These are phyloP conservation scores for Drosophila kokeensis DNA, from an alignment of 2,888 invertebrate genomes.

Conservation along the genomic window DNA sequence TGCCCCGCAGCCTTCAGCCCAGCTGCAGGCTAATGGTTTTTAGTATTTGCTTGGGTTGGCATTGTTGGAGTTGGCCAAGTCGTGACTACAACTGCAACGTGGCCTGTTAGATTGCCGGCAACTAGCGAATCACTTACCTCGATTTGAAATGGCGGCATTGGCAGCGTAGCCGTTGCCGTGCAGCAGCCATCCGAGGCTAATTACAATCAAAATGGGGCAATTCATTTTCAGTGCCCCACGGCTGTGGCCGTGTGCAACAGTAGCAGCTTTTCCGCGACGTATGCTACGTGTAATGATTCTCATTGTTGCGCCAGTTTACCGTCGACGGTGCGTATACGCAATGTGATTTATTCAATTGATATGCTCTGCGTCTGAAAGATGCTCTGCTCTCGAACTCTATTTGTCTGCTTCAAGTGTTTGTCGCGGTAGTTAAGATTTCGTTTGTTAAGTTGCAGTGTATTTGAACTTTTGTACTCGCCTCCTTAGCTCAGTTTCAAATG, in stretches of 20 bases:
- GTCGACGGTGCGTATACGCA: slow-evolving; percentile 33
- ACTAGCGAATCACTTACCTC: slow-evolving; percentile 82
- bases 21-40: slow-evolving; percentile 13
- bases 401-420: slow-evolving; percentile 11
- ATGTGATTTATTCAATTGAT: slow-evolving; percentile 45
- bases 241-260: slow-evolving; percentile 32
- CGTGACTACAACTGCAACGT: slow-evolving; percentile 38
- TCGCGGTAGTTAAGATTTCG: slow-evolving; percentile 38
- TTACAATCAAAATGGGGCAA: slow-evolving; percentile 84
- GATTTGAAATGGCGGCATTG: slow-evolving; percentile 84
- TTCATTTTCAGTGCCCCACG: slow-evolving; percentile 76
- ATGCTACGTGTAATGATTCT: slow-evolving; percentile 75
- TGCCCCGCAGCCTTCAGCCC: background rate
- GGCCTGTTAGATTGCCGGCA: background rate
- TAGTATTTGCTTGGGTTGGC: slow-evolving; percentile 6
- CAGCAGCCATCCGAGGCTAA: slow-evolving; percentile 84
- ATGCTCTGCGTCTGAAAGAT: slow-evolving; percentile 17
- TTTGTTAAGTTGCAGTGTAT: slow-evolving; percentile 42
- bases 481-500: slow-evolving; percentile 53
- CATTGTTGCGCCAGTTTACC: slow-evolving; percentile 66
- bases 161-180: slow-evolving; percentile 78
- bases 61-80: slow-evolving; percentile 22
- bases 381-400: background rate
- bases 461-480: slow-evolving; percentile 9
- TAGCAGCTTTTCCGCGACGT: slow-evolving; percentile 58